These are phyloP conservation scores for Hydra vulgaris DNA, from an alignment of 30 jellyfish, hydroid and myxozoan species.

Conservation along the genomic window DNA sequence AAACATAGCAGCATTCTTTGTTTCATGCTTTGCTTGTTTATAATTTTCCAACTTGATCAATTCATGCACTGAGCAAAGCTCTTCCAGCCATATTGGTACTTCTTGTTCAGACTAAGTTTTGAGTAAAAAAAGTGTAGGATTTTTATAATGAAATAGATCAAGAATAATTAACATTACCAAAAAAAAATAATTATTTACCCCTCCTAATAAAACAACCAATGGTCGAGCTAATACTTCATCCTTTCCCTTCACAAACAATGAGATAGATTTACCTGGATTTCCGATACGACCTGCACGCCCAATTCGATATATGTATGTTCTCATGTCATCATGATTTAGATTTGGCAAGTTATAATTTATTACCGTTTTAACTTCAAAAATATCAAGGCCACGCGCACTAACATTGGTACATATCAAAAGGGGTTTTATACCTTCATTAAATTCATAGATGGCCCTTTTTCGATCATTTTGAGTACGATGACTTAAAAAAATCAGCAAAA, in stretches of 20 bases:
- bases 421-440: neutral
- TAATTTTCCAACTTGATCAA: too few relatives aligned
- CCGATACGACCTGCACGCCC: neutral
- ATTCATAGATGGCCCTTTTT: neutral
- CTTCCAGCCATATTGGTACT: constrained; percentile 5
- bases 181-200: neutral
- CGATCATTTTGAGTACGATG: constrained; percentile 3
- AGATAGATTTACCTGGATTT: neutral
- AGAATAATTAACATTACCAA: neutral
- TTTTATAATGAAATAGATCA: neutral
- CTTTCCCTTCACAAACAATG: neutral
- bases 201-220: neutral
- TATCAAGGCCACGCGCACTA: constrained; percentile 6
- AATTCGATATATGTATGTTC: neutral
- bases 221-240: neutral
- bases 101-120: constrained; percentile 2
- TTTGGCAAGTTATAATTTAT: neutral
- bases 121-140: neutral
- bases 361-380: neutral
- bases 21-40: neutral
- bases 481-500: too few relatives aligned
- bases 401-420: neutral
- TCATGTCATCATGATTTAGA: neutral
- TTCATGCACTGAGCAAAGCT: neutral
- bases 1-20: neutral